A percentile compares a stretch with the other conserved stretches of the same genome.
Conservation (phyloP, 2,113 vertebrate genomes). For the Lathamus discolor region DNA sequence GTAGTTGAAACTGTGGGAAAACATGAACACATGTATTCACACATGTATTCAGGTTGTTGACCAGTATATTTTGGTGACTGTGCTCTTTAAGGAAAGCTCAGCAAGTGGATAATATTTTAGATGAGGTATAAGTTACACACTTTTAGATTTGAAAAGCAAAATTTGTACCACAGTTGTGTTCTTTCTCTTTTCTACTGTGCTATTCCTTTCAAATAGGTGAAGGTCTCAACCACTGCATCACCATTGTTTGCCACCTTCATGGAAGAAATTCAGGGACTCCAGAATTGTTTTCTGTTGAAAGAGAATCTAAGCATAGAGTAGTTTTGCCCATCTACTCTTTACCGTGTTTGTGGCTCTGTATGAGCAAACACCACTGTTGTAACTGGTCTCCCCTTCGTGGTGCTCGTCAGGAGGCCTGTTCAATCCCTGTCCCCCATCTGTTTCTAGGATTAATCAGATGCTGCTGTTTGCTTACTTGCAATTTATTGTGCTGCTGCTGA, state of each 20-base stretch:
- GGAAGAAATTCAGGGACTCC: background rate
- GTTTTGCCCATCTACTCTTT: background rate
- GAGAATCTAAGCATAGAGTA: background rate
- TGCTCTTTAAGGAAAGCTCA: background rate
- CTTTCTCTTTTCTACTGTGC: background rate
- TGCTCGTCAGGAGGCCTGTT: background rate
- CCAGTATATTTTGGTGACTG: background rate
- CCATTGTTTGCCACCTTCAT: background rate
- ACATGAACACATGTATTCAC: background rate
- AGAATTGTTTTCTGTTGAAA: background rate
- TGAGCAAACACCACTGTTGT: background rate
- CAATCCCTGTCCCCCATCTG: conserved; percentile 25
- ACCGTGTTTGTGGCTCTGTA: background rate
- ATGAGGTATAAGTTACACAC: background rate
- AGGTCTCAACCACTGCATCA: background rate
- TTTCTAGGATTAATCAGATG: conserved; percentile 7
- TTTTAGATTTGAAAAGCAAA: background rate
- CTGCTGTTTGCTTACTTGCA: conserved; percentile 20
- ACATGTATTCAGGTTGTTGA: background rate
- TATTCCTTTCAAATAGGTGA: background rate
- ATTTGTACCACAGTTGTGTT: background rate
- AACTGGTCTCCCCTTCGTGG: background rate
- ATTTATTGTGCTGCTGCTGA: background rate
- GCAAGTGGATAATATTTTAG: background rate
- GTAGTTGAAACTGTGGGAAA: background rate